Conservation (phyloP, 2,113 vertebrate genomes). For the Lichenostomus cassidix region DNA sequence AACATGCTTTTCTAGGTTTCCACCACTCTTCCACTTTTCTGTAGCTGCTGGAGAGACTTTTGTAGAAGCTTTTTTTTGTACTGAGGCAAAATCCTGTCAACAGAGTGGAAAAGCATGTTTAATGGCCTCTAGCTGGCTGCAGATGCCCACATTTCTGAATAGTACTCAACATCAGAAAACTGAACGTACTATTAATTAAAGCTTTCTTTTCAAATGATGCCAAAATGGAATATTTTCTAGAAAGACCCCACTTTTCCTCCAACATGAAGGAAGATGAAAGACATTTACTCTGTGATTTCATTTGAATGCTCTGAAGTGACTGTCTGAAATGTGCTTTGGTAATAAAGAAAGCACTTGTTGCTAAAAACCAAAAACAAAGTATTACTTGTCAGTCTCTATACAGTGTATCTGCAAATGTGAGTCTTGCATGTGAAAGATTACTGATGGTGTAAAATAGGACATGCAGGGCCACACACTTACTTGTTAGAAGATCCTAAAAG, state of each 20-base stretch:
- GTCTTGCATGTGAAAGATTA: background rate
- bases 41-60: constrained; percentile 58
- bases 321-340: constrained; percentile 48
- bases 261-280: constrained; percentile 47
- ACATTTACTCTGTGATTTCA: constrained; percentile 51
- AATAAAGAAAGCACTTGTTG: constrained; percentile 45
- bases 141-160: constrained; percentile 61
- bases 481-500: background rate
- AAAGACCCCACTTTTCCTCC: constrained; percentile 28
- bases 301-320: constrained; percentile 64
- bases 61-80: constrained; percentile 35
- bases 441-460: background rate
- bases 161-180: constrained; percentile 64
- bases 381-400: background rate
- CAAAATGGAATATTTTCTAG: constrained; percentile 47
- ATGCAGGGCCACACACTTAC: background rate
- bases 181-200: constrained; percentile 57
- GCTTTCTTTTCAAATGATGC: constrained; percentile 47
- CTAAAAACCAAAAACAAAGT: constrained; percentile 42
- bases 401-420: background rate
- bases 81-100: constrained; percentile 55
- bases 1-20: constrained; percentile 48
- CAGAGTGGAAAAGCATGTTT: constrained; percentile 57
- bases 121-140: constrained; percentile 57
- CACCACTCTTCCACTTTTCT: constrained; percentile 19